phyloP scores from a whole-genome alignment of 2,797 vertebrate genomes.

The Aplochiton taeniatus region DNA sequence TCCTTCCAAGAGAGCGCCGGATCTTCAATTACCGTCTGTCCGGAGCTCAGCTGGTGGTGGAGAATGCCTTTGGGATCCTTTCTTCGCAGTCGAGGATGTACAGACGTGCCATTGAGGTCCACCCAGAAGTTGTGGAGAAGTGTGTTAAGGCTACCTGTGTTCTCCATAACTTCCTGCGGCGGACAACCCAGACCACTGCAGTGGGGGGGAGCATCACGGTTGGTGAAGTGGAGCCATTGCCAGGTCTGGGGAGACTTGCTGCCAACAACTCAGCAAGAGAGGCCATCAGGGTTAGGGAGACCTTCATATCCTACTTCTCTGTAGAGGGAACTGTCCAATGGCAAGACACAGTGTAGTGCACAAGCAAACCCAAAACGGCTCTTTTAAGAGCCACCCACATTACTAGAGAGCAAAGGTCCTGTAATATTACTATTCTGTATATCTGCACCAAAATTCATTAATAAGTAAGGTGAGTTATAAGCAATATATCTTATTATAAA shows the following conservation, averaged over 20 bases:
- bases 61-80: constrained; percentile 13
- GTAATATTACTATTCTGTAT: too few species aligned
- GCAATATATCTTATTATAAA: too few species aligned
- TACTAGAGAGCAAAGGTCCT: too few species aligned
- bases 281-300: constrained; percentile 14
- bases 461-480: not conserved
- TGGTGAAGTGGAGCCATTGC: too few species aligned
- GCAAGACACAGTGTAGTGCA: not conserved
- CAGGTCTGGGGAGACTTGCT: too few species aligned
- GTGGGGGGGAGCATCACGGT: too few species aligned
- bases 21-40: too few species aligned
- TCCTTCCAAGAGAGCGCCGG: not conserved
- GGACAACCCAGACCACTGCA: too few species aligned
- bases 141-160: constrained; percentile 18
- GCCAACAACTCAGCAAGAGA: too few species aligned
- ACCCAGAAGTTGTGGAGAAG: constrained; percentile 1
- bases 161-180: too few species aligned
- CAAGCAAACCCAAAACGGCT: constrained; percentile 11
- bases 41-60: constrained; percentile 22
- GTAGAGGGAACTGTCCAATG: constrained; percentile 9
- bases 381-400: constrained; percentile 19
- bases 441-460: not conserved
- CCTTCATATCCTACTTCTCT: constrained; percentile 19
- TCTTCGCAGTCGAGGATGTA: constrained; percentile 20
- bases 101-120: not conserved